phyloP scores from a whole-genome alignment of 2,888 invertebrate species.

The Clepsis dumicolana region DNA sequence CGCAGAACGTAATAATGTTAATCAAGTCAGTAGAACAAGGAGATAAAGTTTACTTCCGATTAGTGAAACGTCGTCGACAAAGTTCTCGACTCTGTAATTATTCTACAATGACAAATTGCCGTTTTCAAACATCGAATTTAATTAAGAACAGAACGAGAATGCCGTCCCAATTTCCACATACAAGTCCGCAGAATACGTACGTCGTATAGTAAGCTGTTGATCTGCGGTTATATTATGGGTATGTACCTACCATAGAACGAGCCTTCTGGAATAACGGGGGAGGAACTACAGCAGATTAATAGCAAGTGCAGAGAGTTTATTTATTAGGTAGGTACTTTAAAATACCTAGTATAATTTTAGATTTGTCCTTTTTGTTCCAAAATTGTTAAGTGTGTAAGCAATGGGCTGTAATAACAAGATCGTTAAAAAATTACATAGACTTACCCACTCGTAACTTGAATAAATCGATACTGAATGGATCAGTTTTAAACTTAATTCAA shows the following conservation, averaged over 20 bases:
- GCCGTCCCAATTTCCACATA: constrained; percentile 72
- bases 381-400: too few species aligned
- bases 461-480: too few species aligned
- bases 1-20: constrained; percentile 26
- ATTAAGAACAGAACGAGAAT: constrained; percentile 66
- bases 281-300: constrained; percentile 10
- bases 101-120: constrained; percentile 50
- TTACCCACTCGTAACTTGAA: too few species aligned
- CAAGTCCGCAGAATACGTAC: constrained; percentile 66
- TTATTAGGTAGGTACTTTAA: too few species aligned
- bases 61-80: constrained; percentile 25
- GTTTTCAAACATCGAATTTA: constrained; percentile 62
- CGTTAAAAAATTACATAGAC: too few species aligned
- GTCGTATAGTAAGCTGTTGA: constrained; percentile 71
- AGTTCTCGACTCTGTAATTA: constrained; percentile 43
- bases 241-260: constrained; percentile 7
- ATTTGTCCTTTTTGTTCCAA: too few species aligned
- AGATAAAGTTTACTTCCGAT: constrained; percentile 38
- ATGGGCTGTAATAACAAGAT: too few species aligned
- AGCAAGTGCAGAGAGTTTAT: too few species aligned
- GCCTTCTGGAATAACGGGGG: constrained; percentile 5
- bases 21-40: constrained; percentile 20
- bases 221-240: constrained; percentile 67
- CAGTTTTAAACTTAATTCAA: too few species aligned
- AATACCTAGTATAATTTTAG: too few species aligned